Evolutionary conservation across 1,140 invertebrate species (phyloP).

Genomic region (Cotesia glomerata): DNA sequence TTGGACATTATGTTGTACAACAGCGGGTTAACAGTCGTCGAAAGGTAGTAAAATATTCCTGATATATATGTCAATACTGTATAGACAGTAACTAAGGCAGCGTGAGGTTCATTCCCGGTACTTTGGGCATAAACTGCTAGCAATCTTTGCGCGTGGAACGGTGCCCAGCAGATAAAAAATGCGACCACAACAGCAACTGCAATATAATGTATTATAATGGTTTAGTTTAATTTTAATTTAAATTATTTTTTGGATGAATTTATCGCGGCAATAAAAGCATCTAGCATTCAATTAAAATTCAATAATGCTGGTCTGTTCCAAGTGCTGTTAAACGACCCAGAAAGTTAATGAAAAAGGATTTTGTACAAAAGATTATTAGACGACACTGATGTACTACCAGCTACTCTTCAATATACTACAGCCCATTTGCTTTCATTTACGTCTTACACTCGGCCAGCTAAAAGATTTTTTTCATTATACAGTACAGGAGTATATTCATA

Average conservation of each 20-base stretch:
- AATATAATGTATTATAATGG: slow-evolving; percentile 37
- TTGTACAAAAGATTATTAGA: not conserved
- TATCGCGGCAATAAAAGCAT: too few species aligned
- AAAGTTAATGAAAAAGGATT: not conserved
- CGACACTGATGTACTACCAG: not conserved
- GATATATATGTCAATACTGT: slow-evolving; percentile 72
- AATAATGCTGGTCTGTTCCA: not conserved
- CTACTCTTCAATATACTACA: not conserved
- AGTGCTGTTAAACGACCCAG: not conserved
- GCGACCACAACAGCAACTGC: slow-evolving; percentile 92
- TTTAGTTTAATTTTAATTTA: too few species aligned
- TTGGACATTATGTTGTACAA: slow-evolving; percentile 89
- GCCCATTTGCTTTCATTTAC: slow-evolving; percentile 23
- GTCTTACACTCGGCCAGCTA: not conserved
- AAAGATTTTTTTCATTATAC: slow-evolving; percentile 12
- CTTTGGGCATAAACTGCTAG: slow-evolving; percentile 72
- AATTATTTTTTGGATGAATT: too few species aligned
- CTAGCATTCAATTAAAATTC: not conserved
- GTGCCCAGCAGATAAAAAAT: slow-evolving; percentile 95
- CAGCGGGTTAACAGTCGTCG: slow-evolving; percentile 81
- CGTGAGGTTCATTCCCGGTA: slow-evolving; percentile 46
- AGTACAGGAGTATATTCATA: not conserved
- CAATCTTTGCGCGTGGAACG: slow-evolving; percentile 88
- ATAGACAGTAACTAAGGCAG: slow-evolving; percentile 64
- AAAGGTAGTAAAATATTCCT: slow-evolving; percentile 75